Evolutionary conservation across 2,797 vertebrate genomes (phyloP), one percentile per base, ranked within the genome.

Genomic region (Thalassophryne amazonica): DNA sequence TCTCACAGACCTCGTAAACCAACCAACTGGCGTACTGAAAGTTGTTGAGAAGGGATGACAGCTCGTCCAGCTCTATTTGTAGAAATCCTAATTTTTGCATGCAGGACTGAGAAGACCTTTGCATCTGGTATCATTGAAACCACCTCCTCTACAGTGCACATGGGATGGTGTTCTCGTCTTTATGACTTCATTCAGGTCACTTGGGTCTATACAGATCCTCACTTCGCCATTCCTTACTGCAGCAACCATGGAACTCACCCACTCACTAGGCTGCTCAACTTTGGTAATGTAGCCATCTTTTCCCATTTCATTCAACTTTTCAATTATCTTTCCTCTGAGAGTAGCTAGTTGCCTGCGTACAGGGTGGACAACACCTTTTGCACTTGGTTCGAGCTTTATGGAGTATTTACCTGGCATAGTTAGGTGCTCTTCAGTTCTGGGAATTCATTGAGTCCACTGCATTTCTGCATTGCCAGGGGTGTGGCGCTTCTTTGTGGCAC

Each of bases 81-180:
- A 66, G 32, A 12, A 43, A 60, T 3, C 37, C 56, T 14, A 35
- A 64, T 10, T 56, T n/a, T 60, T 0, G 34, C 50, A 40, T 59
- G 32, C 7, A 64, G 18, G 4, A 47, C 45, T 12, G 33, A 56
- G 7, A 55, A 55, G 21, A 29, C 28, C 13, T 29, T 29, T 6
- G 28, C 28, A 29, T 28, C 28, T 2, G 14, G 13, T 29, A 15
- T 15, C 7, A 13, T 1, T 29, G 14, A 31, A 8, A 15, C 14
- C 8, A 31, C 29, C 7, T 31, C 29, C 7, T 31, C 29, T 8
- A 31, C 28, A 2, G 38, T 60, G 10, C 3, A 14, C 33, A 55
- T 50, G 0, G 38, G 42, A 27, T 57, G 30, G 18, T n/a, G 20
- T 9, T 29, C 6, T 12, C 12, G n/a, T 29, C 9, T 39, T 42